These are phyloP conservation scores for Proisotoma minuta DNA, from an alignment of 2,888 invertebrate species.

Conservation along the genomic window DNA sequence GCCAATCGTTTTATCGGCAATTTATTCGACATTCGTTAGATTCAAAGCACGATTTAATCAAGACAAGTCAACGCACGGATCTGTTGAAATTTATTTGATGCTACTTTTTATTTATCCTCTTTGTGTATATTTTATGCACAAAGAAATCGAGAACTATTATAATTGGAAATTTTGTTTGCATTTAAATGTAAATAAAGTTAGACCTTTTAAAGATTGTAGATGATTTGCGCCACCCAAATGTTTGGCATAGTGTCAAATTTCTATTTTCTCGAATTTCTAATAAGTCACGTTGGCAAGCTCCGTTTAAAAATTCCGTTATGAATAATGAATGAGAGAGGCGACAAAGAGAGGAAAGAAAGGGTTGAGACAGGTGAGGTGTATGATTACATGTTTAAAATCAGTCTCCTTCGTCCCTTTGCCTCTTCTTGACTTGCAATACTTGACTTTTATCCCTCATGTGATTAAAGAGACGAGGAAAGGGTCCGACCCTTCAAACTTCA, in stretches of 20 bases:
- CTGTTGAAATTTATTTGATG: too few species aligned
- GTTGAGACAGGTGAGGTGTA: too few species aligned
- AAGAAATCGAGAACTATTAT: too few species aligned
- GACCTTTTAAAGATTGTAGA: too few species aligned
- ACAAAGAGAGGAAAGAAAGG: not conserved
- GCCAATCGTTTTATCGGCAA: not conserved
- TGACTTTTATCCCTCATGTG: not conserved
- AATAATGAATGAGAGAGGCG: not conserved
- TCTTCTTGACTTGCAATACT: too few species aligned
- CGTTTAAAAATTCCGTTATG: not conserved
- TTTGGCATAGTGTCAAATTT: not conserved
- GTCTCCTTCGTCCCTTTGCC: too few species aligned
- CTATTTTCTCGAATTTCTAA: not conserved
- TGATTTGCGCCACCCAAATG: too few species aligned
- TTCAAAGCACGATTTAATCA: slow-evolving; percentile 2
- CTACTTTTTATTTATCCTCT: too few species aligned
- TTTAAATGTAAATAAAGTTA: too few species aligned
- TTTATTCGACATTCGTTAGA: not conserved
- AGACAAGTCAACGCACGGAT: not conserved
- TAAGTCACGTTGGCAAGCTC: not conserved
- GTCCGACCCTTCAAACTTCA: not conserved
- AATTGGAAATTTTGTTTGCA: too few species aligned
- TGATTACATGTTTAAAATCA: too few species aligned
- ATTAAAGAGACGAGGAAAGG: not conserved
- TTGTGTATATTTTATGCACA: too few species aligned